phyloP scores from a whole-genome alignment of 2,888 invertebrate genomes.

The Andrena flavipes region DNA sequence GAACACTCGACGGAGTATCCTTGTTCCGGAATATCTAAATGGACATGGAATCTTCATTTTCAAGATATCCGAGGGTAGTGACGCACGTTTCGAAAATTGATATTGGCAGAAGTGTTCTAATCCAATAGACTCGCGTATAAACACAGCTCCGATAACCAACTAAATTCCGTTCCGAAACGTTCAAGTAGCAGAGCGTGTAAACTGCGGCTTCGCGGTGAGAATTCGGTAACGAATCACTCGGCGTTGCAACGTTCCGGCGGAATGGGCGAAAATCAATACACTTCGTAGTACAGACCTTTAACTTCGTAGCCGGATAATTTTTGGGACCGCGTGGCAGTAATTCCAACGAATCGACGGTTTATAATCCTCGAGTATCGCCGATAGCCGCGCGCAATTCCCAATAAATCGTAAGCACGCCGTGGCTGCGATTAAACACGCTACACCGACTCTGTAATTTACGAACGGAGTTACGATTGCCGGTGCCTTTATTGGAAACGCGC shows the following conservation, averaged over 20 bases:
- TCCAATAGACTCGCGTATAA: background rate
- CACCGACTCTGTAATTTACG: slow-evolving; percentile 18
- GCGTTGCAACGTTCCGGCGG: slow-evolving; percentile 27
- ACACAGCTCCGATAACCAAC: slow-evolving; percentile 10
- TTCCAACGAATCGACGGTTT: background rate
- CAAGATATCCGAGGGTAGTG: too few relatives aligned
- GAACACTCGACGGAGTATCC: too few relatives aligned
- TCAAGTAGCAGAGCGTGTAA: slow-evolving; percentile 35
- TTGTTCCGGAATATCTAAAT: too few relatives aligned
- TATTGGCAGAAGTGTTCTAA: background rate
- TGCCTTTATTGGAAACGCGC: background rate
- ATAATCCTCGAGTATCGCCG: background rate
- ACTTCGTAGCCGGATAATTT: slow-evolving; percentile 26
- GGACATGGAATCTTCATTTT: too few relatives aligned
- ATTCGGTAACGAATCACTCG: slow-evolving; percentile 46
- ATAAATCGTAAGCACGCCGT: background rate
- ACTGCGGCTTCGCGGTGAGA: slow-evolving; percentile 32
- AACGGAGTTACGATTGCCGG: background rate
- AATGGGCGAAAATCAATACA: slow-evolving; percentile 42
- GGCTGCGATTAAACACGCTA: background rate
- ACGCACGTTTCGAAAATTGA: background rate
- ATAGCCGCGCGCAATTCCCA: background rate
- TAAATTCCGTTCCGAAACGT: background rate
- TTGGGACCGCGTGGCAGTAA: slow-evolving; percentile 14
- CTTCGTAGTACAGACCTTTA: background rate